Evolutionary conservation across 2,113 vertebrate genomes (phyloP).

Genomic region (Ptychochromis oligacanthus): DNA sequence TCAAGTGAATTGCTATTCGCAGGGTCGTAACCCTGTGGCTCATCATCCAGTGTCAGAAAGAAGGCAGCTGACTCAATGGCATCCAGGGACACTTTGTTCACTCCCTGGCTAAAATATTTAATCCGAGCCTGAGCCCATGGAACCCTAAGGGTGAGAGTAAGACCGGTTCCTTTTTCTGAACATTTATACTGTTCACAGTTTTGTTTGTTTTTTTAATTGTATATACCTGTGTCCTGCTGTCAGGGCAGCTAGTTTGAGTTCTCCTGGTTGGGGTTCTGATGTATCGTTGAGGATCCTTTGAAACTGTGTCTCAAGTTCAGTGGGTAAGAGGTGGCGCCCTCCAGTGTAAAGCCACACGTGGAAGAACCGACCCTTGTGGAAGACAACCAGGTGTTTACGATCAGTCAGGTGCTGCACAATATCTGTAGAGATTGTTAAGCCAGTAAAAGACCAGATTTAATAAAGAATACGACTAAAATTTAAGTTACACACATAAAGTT

Average conservation of each 20-base stretch:
- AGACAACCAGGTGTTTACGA: slow-evolving; percentile 89
- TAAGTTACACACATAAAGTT: neutral
- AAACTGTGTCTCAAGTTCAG: slow-evolving; percentile 90
- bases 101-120: slow-evolving; percentile 84
- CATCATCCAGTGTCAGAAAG: slow-evolving; percentile 89
- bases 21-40: slow-evolving; percentile 79
- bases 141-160: slow-evolving; percentile 70
- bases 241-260: slow-evolving; percentile 86
- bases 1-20: slow-evolving; percentile 81
- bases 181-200: neutral
- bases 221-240: slow-evolving; percentile 88
- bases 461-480: neutral
- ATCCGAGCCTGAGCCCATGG: slow-evolving; percentile 89
- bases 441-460: neutral
- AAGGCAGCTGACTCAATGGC: slow-evolving; percentile 89
- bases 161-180: neutral
- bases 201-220: no score
- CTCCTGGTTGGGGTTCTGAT: slow-evolving; percentile 85
- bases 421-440: slow-evolving; percentile 73
- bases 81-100: slow-evolving; percentile 85
- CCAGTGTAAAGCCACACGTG: slow-evolving; percentile 89
- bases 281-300: slow-evolving; percentile 89
- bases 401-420: slow-evolving; percentile 87
- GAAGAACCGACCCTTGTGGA: slow-evolving; percentile 90
- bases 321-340: slow-evolving; percentile 84